phyloP scores from a whole-genome alignment of 37 sponge, comb jelly and placozoan genomes.

The Bolinopsis microptera region DNA sequence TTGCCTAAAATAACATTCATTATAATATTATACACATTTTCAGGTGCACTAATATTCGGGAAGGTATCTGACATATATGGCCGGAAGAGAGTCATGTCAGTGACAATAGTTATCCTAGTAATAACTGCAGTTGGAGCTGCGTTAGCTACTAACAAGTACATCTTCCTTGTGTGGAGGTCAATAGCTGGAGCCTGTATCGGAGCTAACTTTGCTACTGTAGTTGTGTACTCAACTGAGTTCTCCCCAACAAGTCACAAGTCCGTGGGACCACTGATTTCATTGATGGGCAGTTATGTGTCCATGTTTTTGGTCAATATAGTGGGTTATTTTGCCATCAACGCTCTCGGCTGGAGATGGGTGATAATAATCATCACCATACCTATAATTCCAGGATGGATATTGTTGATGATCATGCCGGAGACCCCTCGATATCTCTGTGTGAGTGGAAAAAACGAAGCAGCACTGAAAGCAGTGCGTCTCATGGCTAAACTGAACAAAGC shows the following conservation, averaged over 20 bases:
- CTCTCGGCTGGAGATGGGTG: constrained; percentile 53
- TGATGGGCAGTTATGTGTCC: constrained; percentile 57
- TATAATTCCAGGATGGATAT: constrained; percentile 21
- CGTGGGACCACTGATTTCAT: constrained; percentile 14
- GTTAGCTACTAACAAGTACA: constrained; percentile 3
- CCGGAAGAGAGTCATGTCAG: background rate
- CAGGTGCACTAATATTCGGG: constrained; percentile 54
- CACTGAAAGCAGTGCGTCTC: background rate
- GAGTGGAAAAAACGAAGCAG: constrained; percentile 7
- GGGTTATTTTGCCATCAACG: background rate
- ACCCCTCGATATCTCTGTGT: constrained; percentile 42
- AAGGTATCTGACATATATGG: constrained; percentile 39
- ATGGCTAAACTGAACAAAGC: constrained; percentile 46
- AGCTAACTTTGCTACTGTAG: constrained; percentile 49
- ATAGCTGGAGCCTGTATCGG: constrained; percentile 48
- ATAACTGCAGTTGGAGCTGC: constrained; percentile 42
- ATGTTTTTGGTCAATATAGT: constrained; percentile 9
- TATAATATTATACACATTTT: too few relatives aligned
- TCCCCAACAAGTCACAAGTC: constrained; percentile 4
- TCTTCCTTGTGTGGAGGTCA: constrained; percentile 53
- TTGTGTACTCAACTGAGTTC: constrained; percentile 59
- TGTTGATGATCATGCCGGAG: constrained; percentile 18
- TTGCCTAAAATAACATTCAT: too few relatives aligned
- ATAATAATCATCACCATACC: constrained; percentile 54
- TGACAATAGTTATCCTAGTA: constrained; percentile 5